Evolutionary conservation across 2,113 vertebrate genomes (phyloP).

Genomic region (Aramus guarauna): DNA sequence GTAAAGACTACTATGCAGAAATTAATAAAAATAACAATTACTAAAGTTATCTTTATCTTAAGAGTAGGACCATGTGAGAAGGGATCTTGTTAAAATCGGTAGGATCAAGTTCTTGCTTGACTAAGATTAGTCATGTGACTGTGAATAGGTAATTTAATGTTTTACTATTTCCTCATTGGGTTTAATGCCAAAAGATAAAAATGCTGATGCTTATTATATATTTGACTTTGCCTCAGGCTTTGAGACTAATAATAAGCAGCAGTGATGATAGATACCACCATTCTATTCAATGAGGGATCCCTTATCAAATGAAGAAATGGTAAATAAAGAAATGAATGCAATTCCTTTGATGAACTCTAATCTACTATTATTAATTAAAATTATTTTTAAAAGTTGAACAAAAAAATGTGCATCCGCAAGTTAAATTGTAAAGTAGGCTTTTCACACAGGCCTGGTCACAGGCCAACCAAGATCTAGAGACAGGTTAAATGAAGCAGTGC

Average conservation of each 20-base stretch:
- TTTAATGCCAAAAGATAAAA: not conserved
- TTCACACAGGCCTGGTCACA: not conserved
- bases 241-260: slow-evolving; percentile 24
- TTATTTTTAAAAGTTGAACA: not conserved
- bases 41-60: not conserved
- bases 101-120: not conserved
- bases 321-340: not conserved
- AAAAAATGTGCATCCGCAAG: not conserved
- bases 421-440: not conserved
- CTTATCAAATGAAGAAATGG: not conserved
- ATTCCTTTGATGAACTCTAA: not conserved
- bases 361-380: not conserved
- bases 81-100: not conserved
- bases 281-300: not conserved
- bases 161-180: not conserved
- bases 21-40: not conserved
- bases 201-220: slow-evolving; percentile 45
- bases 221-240: slow-evolving; percentile 52
- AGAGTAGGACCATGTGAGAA: not conserved
- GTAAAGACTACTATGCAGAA: not conserved
- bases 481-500: not conserved
- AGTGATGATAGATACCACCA: slow-evolving; percentile 1
- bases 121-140: not conserved
- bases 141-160: not conserved
- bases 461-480: not conserved